Conservation (phyloP, 1,140 invertebrate species). For the Akabosia matsudoensis region DNA sequence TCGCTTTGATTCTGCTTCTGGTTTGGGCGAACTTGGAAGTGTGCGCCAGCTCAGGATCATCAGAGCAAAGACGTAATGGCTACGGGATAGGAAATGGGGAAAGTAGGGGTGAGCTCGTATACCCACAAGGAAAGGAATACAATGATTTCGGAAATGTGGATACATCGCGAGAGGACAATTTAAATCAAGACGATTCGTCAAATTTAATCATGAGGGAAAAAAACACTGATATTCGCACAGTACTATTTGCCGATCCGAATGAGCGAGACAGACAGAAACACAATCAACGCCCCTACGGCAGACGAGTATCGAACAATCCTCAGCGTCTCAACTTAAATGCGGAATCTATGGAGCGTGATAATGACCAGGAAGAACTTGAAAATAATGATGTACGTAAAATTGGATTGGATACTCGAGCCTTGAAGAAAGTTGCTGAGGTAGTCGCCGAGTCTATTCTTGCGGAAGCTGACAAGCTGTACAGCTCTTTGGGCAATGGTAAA, state of each 20-base stretch:
- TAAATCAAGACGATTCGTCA: neutral
- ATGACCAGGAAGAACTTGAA: neutral
- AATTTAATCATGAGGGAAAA: neutral
- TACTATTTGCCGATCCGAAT: neutral
- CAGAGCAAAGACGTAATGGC: no score
- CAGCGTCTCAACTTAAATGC: neutral
- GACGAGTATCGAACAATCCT: neutral
- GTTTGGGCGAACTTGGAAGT: no score
- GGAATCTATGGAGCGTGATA: neutral
- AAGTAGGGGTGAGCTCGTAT: no score
- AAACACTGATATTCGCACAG: neutral
- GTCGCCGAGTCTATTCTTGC: neutral
- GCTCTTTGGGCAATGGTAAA: neutral
- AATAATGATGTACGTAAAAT: neutral
- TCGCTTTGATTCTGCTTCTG: no score
- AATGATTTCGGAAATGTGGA: neutral
- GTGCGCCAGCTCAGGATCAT: no score
- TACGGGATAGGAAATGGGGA: no score
- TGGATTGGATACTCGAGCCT: neutral
- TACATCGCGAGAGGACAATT: neutral
- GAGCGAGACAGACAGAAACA: neutral
- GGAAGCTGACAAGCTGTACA: neutral
- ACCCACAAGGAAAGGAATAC: no score
- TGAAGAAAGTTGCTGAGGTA: neutral
- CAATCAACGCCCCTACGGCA: neutral